Base-by-base conservation (phyloP, 2,113 vertebrate genomes). In the Balaeniceps rex region DNA sequence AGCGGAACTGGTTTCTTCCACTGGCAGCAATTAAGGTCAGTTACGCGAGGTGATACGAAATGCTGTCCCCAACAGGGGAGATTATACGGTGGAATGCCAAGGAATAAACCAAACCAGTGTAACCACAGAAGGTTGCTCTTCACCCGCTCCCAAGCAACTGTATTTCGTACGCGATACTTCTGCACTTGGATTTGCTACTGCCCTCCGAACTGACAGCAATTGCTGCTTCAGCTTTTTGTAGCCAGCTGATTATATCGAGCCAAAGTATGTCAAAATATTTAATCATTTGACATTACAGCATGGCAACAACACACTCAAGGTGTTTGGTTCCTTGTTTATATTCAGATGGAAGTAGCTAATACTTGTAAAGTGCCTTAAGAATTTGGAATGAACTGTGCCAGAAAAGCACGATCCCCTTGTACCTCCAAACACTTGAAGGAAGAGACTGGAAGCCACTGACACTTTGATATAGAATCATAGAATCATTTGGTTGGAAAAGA, bases 291-390 rank as follows among this genome's bases (percentile, higher is more conserved):
- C 52, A 61, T 60, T 49, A 38, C 52, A 76, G 63, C 85, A 71
- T 4, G n/a, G 65, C 57, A 82, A 54, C 58, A 81, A 40, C 58
- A 72, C 25, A 52, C 51, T 57, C 71, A 93, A 95, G 82, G 76
- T 90, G 82, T 86, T 88, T 52, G 80, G 68, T 26, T 88, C 38
- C 84, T 87, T 90, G 70, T 68, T 83, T 46, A 68, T 78, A 68
- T 51, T 71, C 65, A 63, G 64, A 68, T 40, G 47, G 54, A 77
- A 58, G 36, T 17, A 77, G 54, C 42, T 47, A 52, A 57, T 63
- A 29, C 38, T 71, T 66, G 70, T 46, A 52, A 93, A 95, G 42
- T n/a, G 65, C 76, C 66, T 78, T 44, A 68, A 92, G 55, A 79
- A 74, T 68, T 68, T 23, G 33, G 71, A 64, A 79, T 17, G 18